Evolutionary conservation across 2,797 vertebrate genomes (phyloP).

Genomic region (Cyprinodon diabolis): DNA sequence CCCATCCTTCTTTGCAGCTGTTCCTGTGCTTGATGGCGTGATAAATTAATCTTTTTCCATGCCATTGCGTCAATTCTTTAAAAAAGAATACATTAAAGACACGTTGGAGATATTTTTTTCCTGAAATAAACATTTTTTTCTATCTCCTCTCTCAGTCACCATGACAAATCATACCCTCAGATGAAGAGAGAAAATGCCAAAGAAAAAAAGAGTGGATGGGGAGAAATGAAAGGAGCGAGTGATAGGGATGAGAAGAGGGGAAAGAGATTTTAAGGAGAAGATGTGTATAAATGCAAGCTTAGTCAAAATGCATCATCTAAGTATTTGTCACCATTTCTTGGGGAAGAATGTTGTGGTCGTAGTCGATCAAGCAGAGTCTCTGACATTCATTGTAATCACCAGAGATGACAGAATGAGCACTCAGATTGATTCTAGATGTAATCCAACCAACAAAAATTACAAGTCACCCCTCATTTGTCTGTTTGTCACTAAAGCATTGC

Average conservation of each 20-base stretch:
- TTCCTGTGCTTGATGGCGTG: constrained; percentile 88
- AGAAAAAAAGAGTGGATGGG: constrained; percentile 22
- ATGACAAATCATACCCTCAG: constrained; percentile 85
- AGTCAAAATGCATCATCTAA: constrained; percentile 72
- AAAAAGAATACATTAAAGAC: constrained; percentile 86
- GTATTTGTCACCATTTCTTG: constrained; percentile 74
- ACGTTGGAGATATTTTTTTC: constrained; percentile 74
- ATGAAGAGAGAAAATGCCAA: constrained; percentile 67
- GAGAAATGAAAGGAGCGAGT: constrained; percentile 40
- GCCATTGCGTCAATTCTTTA: constrained; percentile 85
- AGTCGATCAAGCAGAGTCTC: constrained; percentile 79
- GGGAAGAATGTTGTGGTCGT: constrained; percentile 75
- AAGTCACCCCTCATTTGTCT: constrained; percentile 60
- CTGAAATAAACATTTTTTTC: constrained; percentile 79
- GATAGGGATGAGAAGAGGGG: constrained; percentile 41
- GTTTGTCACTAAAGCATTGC: constrained; percentile 52
- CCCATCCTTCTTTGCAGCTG: constrained; percentile 83
- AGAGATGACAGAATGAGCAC: constrained; percentile 74
- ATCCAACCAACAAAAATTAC: constrained; percentile 56
- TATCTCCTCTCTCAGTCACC: constrained; percentile 78
- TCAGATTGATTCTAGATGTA: constrained; percentile 45
- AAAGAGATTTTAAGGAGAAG: constrained; percentile 63
- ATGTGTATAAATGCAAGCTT: constrained; percentile 66
- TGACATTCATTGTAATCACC: constrained; percentile 78
- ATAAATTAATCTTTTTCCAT: constrained; percentile 88